Base-by-base conservation (phyloP, 2,113 vertebrate species). In the Ammospiza nelsoni region DNA sequence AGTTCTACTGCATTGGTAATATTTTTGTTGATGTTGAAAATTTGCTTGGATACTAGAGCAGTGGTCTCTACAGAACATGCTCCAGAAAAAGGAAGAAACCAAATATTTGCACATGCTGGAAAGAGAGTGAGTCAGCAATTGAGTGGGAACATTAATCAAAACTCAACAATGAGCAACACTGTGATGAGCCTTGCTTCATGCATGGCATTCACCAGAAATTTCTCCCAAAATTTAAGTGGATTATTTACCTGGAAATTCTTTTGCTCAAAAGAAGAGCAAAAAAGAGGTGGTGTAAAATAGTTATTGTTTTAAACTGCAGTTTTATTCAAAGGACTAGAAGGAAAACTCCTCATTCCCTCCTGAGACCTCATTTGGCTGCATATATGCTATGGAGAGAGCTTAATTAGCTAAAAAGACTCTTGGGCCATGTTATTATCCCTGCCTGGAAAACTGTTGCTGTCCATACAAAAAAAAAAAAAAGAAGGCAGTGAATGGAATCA, bases 81-180 rank as follows among this genome's bases (percentile, higher is more conserved):
- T 84, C 41, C 65, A 94, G 83, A 71, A 83, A 67, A 84, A 71
- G n/a, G 49, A 81, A 94, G 51, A 93, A 85, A 90, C n/a, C 87
- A 93, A 96, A 93, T 90, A 93, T 92, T 94, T 93, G 80, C 76
- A 78, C 62, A 96, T 59, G 41, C 35, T 96, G 85, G 85, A 94
- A 88, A 80, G 51, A 86, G 14, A 44, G 22, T 96, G 92, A 97
- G 85, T 96, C 94, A 97, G 80, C 37, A 89, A 33, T 21, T 58
- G 88, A 93, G 44, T 29, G 49, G 49, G 58, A 90, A 84, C 46
- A 74, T 89, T 68, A 90, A 93, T 87, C 65, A 57, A 87, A 89
- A 68, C 25, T 84, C 72, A 94, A 88, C 90, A 89, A 93, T 76
- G 73, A 89, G 49, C 57, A 81, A 59, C 73, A 79, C 23, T 95